Base-by-base conservation (phyloP, 2,797 vertebrate genomes). In the Gymnodraco acuticeps region DNA sequence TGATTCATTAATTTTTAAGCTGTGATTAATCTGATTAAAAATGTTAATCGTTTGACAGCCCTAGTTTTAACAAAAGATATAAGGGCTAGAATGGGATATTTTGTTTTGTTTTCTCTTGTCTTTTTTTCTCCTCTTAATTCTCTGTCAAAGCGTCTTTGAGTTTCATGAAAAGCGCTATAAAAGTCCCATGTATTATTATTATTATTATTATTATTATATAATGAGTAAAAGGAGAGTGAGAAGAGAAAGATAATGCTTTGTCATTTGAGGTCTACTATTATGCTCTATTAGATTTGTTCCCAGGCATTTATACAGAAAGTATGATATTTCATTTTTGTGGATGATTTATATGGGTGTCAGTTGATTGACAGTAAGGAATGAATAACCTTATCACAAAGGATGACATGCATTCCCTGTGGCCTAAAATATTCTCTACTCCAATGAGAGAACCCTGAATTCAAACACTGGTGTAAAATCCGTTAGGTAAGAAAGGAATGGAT, bases 311-410 rank as follows among this genome's bases (percentile, higher is more conserved):
- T 19, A 46, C 38, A 50, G 41, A 47, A 53, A 68, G 20, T 3
- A 60, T 27, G 19, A 2, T 3, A 19, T 52, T 56, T 80, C 27
- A 12, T 31, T 64, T 70, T 52, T 47, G 42, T 64, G 43, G 3
- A 11, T 48, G 14, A 48, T 60, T 62, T 78, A 19, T 42, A 41
- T 52, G 66, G 20, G 33, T 65, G 45, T 38, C 50, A 15, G 47
- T n/a, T 64, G 73, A 71, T 3, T 78, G 75, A 72, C 66, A 75
- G 64, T 33, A 41, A 77, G 62, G 16, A 42, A 52, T 12, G 59
- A 8, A 31, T 14, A 47, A 42, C n/a, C 2, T 38, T 42, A 67
- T 75, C 47, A 56, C 38, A 50, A 65, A 78, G 13, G 47, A 66
- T 70, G 31, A 48, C 38, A n/a, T 4, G n/a, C 13, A 50, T 15